Base-by-base conservation (phyloP, 2,888 invertebrate genomes). In the Brachylomia viminalis region DNA sequence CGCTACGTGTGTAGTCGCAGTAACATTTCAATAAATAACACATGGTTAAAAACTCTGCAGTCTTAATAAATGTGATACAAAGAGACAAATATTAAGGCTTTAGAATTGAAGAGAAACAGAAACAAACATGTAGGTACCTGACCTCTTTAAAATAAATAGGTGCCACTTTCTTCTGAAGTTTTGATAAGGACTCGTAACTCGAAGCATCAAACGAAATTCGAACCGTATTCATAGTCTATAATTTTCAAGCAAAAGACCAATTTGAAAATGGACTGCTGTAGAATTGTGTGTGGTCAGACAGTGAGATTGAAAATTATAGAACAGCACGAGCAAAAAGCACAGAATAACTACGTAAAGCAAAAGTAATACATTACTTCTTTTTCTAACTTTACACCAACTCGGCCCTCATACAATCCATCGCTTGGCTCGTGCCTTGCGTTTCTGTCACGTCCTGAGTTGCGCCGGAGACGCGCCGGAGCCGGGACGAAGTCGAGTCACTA, bases 361-460 rank as follows among this genome's bases (percentile, higher is more conserved):
- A 75, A 17, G 17, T 45, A 13, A 27, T 17, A 30, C 11, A 42
- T 42, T 42, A 42, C 10, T 42, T 10, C 17, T 54, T 54, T 76
- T 30, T 38, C 27, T 56, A 56, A 47, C 20, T 64, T 38, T 5
- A n/a, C 52, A 23, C 54, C 5, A 8, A 5, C 4, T 38, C 38
- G 38, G 7, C 45, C 27, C 54, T 62, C 47, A 76, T n/a, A 62
- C 47, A 78, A 68, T 68, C 54, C 20, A 27, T 42, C 52, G 47
- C 33, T 33, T 56, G 61, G 27, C 42, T 45, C 67, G 58, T 75
- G 52, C 38, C 27, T 13, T 11, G 64, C 10, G 56, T 1, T 23
- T 58, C 33, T 27, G 61, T 70, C 84, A 75, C 80, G 82, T 75
- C 38, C 61, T 65, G 56, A 17, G n/a, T 20, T 68, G 72, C 54